Base-by-base conservation (phyloP, 2,888 invertebrate species). In the Lypha dubia region DNA sequence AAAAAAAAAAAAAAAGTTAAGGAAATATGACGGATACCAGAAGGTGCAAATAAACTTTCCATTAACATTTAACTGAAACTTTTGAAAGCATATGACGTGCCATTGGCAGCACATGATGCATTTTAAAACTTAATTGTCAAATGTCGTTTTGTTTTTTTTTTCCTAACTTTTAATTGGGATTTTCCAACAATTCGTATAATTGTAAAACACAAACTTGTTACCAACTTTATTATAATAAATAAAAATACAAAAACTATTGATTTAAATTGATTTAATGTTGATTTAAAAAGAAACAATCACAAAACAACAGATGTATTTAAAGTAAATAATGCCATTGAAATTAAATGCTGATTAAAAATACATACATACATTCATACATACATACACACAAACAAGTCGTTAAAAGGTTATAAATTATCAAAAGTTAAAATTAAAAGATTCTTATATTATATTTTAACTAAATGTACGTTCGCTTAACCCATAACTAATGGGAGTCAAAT, bases 241-340 rank as follows among this genome's bases (percentile, higher is more conserved):
- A 7, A 70, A n/a, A 11, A 35, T 49, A 15, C 35, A 1, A 74
- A 73, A 41, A 35, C 49, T 38, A 63, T 67, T 58, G 49, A 49
- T 67, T 28, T 32, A 7, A 76, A 68, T 58, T 76, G 67, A 76
- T 68, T 76, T 76, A 76, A 68, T 35, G 32, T 4, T 15, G 17
- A 68, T 46, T 56, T 46, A 35, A 13, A 35, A 60, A 68, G 68
- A 51, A 77, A 15, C 38, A 60, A 60, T 60, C n/a, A 51, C 17
- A 5, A 51, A 41, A 38, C 11, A 53, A 11, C 7, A 56, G 44
- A 44, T 65, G 53, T 44, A n/a, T 38, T 63, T 11, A 41, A 28
- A 44, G n/a, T 17, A 74, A 74, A 24, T 38, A 56, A n/a, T 28
- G 28, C 11, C 28, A 63, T 62, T 62, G 44, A 51, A 51, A 51